A percentile compares a stretch with the other conserved stretches of the same genome.
phyloP scores from a whole-genome alignment of 2,797 vertebrate genomes.

The Valencia hispanica region DNA sequence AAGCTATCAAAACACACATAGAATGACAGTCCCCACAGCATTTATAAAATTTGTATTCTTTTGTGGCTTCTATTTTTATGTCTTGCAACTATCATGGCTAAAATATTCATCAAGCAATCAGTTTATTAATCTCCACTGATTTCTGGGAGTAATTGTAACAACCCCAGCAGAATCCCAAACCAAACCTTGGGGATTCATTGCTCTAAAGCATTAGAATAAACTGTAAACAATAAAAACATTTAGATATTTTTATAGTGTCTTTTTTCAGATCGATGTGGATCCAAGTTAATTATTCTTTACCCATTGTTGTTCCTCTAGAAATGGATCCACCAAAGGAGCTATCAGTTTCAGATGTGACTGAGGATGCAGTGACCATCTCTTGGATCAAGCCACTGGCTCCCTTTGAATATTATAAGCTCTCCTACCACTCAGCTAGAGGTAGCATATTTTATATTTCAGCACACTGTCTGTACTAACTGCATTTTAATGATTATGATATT shows the following conservation, averaged over 20 bases:
- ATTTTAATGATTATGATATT: conserved; percentile 22
- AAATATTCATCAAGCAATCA: neutral
- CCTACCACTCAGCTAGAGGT: conserved; percentile 90
- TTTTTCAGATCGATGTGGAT: neutral
- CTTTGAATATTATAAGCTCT: conserved; percentile 94
- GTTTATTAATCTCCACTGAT: neutral
- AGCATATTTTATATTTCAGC: conserved; percentile 1
- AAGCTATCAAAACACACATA: neutral
- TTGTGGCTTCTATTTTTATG: neutral
- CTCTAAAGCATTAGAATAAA: neutral
- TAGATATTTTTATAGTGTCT: neutral
- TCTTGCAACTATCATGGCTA: neutral
- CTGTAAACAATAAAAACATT: neutral
- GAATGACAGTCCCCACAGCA: neutral
- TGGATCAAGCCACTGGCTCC: conserved; percentile 89
- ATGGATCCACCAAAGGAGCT: conserved; percentile 92
- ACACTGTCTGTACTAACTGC: conserved; percentile 1
- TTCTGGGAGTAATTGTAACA: neutral
- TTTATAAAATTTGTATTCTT: neutral
- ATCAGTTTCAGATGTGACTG: conserved; percentile 86
- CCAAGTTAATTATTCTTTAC: neutral
- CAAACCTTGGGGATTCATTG: neutral
- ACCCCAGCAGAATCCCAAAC: no score
- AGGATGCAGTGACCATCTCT: conserved; percentile 86
- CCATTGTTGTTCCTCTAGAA: conserved; percentile 70